phyloP scores from a whole-genome alignment of 2,888 invertebrate genomes.

The Chloroclystis v-ata region DNA sequence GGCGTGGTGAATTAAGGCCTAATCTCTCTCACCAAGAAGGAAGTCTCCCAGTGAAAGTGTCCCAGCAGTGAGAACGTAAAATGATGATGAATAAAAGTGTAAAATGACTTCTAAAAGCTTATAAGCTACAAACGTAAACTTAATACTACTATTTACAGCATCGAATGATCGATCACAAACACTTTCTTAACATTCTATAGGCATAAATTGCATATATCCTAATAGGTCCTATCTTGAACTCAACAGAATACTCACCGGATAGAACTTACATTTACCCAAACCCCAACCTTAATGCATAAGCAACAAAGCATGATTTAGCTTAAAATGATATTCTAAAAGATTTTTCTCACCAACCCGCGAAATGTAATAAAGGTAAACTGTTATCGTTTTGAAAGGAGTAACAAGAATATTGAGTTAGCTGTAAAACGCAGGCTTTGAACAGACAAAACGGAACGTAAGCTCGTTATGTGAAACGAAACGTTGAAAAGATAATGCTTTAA shows the following conservation, averaged over 20 bases:
- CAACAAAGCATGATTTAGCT: slow-evolving; percentile 1
- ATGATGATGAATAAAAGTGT: no score
- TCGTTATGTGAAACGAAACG: slow-evolving; percentile 14
- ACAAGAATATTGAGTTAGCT: slow-evolving; percentile 24
- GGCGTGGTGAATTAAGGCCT: no score
- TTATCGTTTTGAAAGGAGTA: slow-evolving; percentile 27
- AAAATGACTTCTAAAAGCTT: no score
- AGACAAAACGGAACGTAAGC: slow-evolving; percentile 15
- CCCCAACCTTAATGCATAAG: not conserved
- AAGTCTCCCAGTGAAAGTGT: no score
- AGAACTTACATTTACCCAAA: not conserved
- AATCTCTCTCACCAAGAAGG: no score
- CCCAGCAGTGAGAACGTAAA: no score
- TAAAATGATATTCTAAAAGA: slow-evolving; percentile 19
- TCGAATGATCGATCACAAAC: slow-evolving; percentile 8
- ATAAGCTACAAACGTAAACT: no score
- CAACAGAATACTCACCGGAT: slow-evolving; percentile 2
- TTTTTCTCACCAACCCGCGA: slow-evolving; percentile 35
- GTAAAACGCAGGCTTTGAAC: slow-evolving; percentile 18
- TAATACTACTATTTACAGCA: no score
- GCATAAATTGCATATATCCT: slow-evolving; percentile 13
- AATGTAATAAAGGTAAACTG: slow-evolving; percentile 31
- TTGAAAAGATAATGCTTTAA: slow-evolving; percentile 10
- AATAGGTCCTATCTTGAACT: slow-evolving; percentile 18
- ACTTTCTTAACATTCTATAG: slow-evolving; percentile 7